Conservation (phyloP, 2,797 vertebrate species). For the Erpetoichthys calabaricus region DNA sequence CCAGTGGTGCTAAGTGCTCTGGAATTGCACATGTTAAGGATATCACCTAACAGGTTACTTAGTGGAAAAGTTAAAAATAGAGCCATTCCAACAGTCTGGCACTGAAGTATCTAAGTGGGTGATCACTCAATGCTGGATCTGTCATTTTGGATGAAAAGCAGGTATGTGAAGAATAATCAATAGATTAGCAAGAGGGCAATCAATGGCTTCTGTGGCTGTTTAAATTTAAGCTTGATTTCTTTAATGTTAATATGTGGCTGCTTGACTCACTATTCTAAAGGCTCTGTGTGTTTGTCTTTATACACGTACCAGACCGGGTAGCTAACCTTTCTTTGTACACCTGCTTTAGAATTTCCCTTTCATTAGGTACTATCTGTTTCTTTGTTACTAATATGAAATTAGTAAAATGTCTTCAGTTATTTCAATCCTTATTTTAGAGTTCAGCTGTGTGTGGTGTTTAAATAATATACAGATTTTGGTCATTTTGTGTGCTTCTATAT, state of each 20-base stretch:
- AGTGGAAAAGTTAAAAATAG: constrained; percentile 53
- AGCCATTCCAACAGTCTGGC: constrained; percentile 31
- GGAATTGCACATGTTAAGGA: constrained; percentile 40
- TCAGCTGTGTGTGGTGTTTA: too few relatives aligned
- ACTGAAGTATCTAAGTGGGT: constrained; percentile 33
- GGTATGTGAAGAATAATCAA: constrained; percentile 43
- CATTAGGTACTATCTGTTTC: too few relatives aligned
- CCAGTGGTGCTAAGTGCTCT: constrained; percentile 31
- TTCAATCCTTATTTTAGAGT: too few relatives aligned
- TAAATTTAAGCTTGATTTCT: neutral
- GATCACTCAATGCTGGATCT: constrained; percentile 35
- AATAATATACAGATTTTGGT: too few relatives aligned
- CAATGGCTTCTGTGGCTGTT: neutral
- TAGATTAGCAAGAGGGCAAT: constrained; percentile 19
- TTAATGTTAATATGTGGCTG: constrained; percentile 1
- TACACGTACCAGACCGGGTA: too few relatives aligned
- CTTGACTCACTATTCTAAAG: neutral
- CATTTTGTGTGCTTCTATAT: too few relatives aligned
- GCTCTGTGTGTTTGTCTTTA: too few relatives aligned
- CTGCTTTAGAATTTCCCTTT: neutral
- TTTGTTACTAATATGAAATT: too few relatives aligned
- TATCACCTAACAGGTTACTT: constrained; percentile 59
- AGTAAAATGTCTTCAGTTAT: too few relatives aligned
- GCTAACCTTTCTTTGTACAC: too few relatives aligned
- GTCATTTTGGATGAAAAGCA: constrained; percentile 32